These are phyloP conservation scores for Xestia xanthographa DNA, from an alignment of 2,888 invertebrate genomes.

Conservation along the genomic window DNA sequence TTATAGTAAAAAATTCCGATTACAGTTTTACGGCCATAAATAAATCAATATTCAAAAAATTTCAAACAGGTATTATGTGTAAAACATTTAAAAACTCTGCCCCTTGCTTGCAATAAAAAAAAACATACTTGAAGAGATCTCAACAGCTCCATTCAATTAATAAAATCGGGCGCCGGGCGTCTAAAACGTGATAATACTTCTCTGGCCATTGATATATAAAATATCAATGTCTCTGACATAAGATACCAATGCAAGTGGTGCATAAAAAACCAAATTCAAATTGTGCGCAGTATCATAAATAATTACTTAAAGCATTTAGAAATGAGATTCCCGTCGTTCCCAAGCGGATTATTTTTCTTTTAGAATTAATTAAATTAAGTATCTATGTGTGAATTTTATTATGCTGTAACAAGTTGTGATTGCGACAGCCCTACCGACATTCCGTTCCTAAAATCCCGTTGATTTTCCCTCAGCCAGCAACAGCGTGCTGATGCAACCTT, in stretches of 20 bases:
- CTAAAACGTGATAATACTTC: neutral
- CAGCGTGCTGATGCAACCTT: slow-evolving; percentile 59
- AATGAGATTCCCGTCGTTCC: slow-evolving; percentile 35
- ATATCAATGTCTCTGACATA: neutral
- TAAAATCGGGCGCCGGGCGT: neutral
- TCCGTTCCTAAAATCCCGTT: slow-evolving; percentile 59
- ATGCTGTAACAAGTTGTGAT: slow-evolving; percentile 12
- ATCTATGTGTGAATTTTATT: slow-evolving; percentile 24
- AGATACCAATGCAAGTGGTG: slow-evolving; percentile 17
- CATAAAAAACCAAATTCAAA: slow-evolving; percentile 21
- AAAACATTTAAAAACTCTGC: neutral
- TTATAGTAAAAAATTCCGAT: too few relatives aligned
- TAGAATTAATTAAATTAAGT: slow-evolving; percentile 53
- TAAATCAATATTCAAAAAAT: too few relatives aligned
- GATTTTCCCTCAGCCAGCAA: slow-evolving; percentile 57
- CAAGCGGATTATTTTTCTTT: slow-evolving; percentile 54
- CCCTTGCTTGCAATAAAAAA: neutral
- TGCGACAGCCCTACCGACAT: slow-evolving; percentile 59
- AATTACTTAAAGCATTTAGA: slow-evolving; percentile 19
- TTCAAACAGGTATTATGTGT: too few relatives aligned
- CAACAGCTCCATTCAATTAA: neutral
- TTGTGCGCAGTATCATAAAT: slow-evolving; percentile 25
- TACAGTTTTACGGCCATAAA: too few relatives aligned
- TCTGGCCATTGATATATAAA: neutral
- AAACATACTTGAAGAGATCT: neutral